phyloP scores from a whole-genome alignment of 2,113 vertebrate genomes.

The Turnix velox region DNA sequence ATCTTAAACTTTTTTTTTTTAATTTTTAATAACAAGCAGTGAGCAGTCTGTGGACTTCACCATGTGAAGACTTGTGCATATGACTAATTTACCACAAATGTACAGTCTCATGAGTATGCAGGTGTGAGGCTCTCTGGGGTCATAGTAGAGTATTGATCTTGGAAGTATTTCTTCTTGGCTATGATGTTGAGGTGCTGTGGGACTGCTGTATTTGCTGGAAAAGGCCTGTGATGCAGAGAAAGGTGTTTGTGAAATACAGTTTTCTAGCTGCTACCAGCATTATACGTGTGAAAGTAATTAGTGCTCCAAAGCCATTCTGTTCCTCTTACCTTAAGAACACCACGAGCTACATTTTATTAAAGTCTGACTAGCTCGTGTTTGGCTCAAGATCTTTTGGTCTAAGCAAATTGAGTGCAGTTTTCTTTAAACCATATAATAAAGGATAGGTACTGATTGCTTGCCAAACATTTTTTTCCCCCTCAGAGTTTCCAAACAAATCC shows the following conservation, averaged over 20 bases:
- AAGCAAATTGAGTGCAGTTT: slow-evolving; percentile 12
- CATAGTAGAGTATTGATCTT: neutral
- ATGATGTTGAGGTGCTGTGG: neutral
- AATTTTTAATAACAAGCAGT: neutral
- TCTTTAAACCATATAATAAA: neutral
- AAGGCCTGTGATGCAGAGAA: neutral
- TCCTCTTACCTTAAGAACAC: neutral
- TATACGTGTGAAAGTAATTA: neutral
- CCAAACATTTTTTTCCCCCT: neutral
- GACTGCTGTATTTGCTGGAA: neutral
- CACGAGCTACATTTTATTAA: neutral
- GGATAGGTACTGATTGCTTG: slow-evolving; percentile 7
- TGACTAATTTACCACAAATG: neutral
- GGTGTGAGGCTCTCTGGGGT: neutral
- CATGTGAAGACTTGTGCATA: neutral
- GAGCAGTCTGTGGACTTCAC: neutral
- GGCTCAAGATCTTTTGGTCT: neutral
- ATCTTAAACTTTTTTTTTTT: neutral
- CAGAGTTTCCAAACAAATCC: slow-evolving; percentile 5
- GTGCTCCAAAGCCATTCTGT: neutral
- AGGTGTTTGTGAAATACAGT: neutral
- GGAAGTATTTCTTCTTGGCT: neutral
- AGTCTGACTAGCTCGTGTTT: neutral
- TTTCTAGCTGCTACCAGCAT: neutral
- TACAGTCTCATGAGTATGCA: neutral